Evolutionary conservation across 1,140 invertebrate species (phyloP).

Genomic region (Leguminivora glycinivorella): DNA sequence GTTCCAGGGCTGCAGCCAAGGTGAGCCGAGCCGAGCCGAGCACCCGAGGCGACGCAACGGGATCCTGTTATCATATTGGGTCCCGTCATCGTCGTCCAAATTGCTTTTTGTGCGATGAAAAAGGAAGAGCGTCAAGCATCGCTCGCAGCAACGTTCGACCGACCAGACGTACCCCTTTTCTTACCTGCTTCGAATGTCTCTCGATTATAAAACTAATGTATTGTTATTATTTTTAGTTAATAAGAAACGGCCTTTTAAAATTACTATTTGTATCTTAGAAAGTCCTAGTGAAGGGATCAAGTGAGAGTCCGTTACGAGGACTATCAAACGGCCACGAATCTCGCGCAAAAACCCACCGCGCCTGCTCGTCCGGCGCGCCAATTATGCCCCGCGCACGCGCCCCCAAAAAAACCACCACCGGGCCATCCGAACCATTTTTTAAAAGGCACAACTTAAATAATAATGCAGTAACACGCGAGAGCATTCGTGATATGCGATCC

Average conservation of each 20-base stretch:
- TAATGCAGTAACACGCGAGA: conserved; percentile 79
- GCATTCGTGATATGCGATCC: conserved; percentile 77
- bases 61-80: conserved; percentile 74
- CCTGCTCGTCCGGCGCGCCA: conserved; percentile 57
- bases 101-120: conserved; percentile 67
- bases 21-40: conserved; percentile 38
- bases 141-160: conserved; percentile 69
- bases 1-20: conserved; percentile 29
- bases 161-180: conserved; percentile 55
- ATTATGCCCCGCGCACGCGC: conserved; percentile 75
- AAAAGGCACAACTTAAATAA: conserved; percentile 75
- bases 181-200: conserved; percentile 56
- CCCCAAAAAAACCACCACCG: conserved; percentile 67
- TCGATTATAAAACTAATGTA: conserved; percentile 25
- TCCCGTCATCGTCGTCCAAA: conserved; percentile 64
- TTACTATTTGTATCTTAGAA: not conserved
- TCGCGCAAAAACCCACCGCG: conserved; percentile 48
- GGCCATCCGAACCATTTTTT: conserved; percentile 69
- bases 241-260: conserved; percentile 1
- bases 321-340: conserved; percentile 26
- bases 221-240: conserved; percentile 18
- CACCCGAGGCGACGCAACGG: conserved; percentile 70
- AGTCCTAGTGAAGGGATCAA: not conserved
- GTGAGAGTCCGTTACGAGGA: conserved; percentile 25
- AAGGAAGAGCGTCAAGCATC: conserved; percentile 63